Conservation (phyloP, 2,888 invertebrate species). For the Philonicus albiceps region DNA sequence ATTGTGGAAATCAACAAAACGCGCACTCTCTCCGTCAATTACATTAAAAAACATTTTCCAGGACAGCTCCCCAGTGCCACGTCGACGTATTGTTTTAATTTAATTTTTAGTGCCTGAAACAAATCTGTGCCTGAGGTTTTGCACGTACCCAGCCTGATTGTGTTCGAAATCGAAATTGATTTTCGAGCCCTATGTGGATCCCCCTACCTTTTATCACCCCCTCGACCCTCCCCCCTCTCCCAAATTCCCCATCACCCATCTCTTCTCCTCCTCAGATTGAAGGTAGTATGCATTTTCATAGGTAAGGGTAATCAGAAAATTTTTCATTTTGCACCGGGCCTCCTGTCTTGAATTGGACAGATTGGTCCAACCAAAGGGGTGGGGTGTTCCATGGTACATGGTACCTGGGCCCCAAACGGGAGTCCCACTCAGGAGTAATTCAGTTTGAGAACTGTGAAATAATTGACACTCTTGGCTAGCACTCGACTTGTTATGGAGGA, state of each 20-base stretch:
- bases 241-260: too few relatives aligned
- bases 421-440: not conserved
- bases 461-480: not conserved
- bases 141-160: not conserved
- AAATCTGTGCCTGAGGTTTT: not conserved
- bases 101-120: not conserved
- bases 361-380: not conserved
- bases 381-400: not conserved
- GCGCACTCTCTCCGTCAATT: constrained; percentile 8
- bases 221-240: too few relatives aligned
- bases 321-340: not conserved
- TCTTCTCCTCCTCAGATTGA: not conserved
- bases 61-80: not conserved
- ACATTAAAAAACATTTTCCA: constrained; percentile 10
- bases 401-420: not conserved
- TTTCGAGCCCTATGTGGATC: not conserved
- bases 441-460: constrained; percentile 7
- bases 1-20: constrained; percentile 15
- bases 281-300: not conserved
- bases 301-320: not conserved
- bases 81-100: constrained; percentile 14
- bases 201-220: not conserved
- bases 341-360: not conserved
- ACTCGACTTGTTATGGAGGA: not conserved
- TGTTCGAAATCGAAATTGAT: not conserved